Conservation (phyloP, 2,113 vertebrate genomes). For the Charadrius vociferus region DNA sequence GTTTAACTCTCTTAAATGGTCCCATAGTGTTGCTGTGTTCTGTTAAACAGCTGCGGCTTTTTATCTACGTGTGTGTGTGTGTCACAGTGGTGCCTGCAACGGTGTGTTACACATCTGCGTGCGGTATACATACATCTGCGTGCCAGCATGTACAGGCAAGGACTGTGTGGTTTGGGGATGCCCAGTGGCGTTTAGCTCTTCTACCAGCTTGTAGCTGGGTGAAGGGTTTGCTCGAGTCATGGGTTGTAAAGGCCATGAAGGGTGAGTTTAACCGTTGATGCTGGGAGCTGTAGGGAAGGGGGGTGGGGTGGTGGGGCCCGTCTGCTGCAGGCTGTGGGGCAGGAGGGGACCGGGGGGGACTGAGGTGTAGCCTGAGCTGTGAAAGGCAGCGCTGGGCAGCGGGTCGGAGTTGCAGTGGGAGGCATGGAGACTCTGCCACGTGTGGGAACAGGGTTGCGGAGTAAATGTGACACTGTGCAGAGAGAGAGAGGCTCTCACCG, state of each 20-base stretch:
- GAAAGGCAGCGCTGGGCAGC: background rate
- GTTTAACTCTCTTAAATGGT: background rate
- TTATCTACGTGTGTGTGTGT: background rate
- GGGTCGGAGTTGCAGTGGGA: background rate
- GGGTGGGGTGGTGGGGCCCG: fast-evolving
- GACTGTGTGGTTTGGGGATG: background rate
- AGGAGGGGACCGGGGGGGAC: background rate
- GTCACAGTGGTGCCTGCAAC: background rate
- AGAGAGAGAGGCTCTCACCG: background rate
- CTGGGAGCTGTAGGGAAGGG: background rate
- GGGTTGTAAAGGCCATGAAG: background rate
- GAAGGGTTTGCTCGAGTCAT: background rate
- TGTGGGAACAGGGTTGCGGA: fast-evolving
- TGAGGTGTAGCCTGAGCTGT: background rate
- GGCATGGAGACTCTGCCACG: background rate
- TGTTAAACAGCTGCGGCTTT: background rate
- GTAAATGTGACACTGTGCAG: background rate
- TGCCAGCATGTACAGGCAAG: no score
- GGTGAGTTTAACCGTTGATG: background rate
- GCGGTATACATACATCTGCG: no score
- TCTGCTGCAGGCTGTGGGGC: background rate
- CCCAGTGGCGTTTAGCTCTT: no score
- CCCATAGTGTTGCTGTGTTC: background rate
- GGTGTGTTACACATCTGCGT: no score
- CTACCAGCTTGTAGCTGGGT: background rate